These are phyloP conservation scores for Sitobion miscanthi DNA, from an alignment of 1,140 invertebrate genomes.

Conservation along the genomic window DNA sequence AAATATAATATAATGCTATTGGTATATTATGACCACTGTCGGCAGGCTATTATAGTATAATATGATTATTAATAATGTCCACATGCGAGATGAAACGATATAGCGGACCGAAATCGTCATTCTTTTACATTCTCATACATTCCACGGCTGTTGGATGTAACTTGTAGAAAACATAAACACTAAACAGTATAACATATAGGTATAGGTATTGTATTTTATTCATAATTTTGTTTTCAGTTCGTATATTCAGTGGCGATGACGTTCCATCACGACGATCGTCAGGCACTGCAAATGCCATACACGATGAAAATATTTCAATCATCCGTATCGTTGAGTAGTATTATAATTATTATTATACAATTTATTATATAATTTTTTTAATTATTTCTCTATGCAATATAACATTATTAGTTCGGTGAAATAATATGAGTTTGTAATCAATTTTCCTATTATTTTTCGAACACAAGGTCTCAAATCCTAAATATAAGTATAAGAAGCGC, in stretches of 20 bases:
- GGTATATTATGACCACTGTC: background rate
- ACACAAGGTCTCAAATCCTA: no score
- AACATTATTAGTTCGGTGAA: no score
- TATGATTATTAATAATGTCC: background rate
- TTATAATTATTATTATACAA: background rate
- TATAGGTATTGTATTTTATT: background rate
- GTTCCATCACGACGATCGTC: background rate
- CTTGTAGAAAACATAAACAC: background rate
- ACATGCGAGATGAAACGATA: background rate
- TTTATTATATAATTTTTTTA: background rate
- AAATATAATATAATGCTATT: background rate
- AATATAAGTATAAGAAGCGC: background rate
- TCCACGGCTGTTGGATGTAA: background rate
- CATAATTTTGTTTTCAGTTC: background rate
- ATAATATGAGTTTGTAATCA: background rate
- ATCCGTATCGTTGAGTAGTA: background rate
- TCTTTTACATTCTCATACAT: background rate
- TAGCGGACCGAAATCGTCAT: background rate
- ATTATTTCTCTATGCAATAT: background rate
- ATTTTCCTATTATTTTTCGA: background rate
- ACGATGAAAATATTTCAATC: background rate
- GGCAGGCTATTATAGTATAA: constrained; percentile 2
- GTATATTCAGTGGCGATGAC: background rate
- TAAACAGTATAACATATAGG: background rate
- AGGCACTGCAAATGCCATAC: background rate